Conservation (phyloP, 2,797 vertebrate genomes). For the Lutjanus argentimaculatus region DNA sequence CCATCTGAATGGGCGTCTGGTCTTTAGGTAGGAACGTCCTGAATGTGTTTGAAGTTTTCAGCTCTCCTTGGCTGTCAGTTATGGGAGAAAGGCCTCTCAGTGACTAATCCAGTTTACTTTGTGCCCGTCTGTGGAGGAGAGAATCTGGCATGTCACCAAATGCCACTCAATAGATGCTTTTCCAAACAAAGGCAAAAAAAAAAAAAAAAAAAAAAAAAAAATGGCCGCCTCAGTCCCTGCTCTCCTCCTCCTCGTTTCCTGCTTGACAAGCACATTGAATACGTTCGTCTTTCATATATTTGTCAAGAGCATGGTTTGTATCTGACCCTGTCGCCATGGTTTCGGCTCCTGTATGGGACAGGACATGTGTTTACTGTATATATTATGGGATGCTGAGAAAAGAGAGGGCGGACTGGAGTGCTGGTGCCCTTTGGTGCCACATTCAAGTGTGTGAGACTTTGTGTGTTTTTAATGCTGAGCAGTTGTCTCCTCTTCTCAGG, state of each 20-base stretch:
- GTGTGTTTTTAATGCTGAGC: conserved; percentile 51
- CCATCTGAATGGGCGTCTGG: conserved; percentile 72
- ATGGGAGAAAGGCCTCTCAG: conserved; percentile 68
- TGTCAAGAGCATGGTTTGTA: conserved; percentile 79
- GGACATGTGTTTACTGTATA: conserved; percentile 79
- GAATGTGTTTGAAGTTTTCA: conserved; percentile 72
- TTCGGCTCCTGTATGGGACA: conserved; percentile 57
- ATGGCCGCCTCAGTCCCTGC: conserved; percentile 60
- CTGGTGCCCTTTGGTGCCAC: conserved; percentile 64
- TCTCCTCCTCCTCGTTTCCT: conserved; percentile 59
- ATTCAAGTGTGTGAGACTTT: conserved; percentile 62
- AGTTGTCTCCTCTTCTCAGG: conserved; percentile 36
- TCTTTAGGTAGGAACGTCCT: conserved; percentile 65
- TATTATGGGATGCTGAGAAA: conserved; percentile 74
- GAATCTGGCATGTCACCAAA: conserved; percentile 84
- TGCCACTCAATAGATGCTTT: conserved; percentile 78
- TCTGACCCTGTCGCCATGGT: conserved; percentile 80
- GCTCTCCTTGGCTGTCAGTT: conserved; percentile 70
- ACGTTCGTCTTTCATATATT: conserved; percentile 75
- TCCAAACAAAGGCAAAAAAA: conserved; percentile 66
- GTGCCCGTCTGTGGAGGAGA: conserved; percentile 70
- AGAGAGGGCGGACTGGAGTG: conserved; percentile 61
- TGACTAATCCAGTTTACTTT: conserved; percentile 84
- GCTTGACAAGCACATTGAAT: conserved; percentile 72
- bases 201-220: conserved; percentile 54